Evolutionary conservation across 1,140 invertebrate genomes (phyloP).

Genomic region (Drosophila albomicans): DNA sequence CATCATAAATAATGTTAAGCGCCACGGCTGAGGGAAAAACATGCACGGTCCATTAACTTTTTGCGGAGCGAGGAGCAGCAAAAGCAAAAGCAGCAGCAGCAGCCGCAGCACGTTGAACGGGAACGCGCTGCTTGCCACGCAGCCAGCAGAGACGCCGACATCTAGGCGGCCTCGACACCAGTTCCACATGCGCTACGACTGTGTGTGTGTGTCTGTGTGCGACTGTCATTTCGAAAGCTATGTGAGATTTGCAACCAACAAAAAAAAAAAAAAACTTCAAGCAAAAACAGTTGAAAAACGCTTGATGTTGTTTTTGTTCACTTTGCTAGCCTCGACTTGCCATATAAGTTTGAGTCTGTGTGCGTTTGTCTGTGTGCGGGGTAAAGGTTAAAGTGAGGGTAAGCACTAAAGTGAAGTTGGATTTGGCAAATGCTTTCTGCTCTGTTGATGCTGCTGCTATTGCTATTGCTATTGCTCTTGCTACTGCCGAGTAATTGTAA

Average conservation of each 20-base stretch:
- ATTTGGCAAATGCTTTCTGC: conserved; percentile 69
- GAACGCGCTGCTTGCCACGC: conserved; percentile 37
- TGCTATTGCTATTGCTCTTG: not conserved
- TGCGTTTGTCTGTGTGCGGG: conserved; percentile 19
- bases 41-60: conserved; percentile 84
- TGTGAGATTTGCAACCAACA: conserved; percentile 44
- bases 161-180: conserved; percentile 55
- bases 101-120: not conserved
- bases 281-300: conserved; percentile 43
- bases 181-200: conserved; percentile 15
- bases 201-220: conserved; percentile 14
- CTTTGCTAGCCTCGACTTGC: conserved; percentile 43
- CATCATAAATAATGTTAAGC: conserved; percentile 85
- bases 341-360: not conserved
- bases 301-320: conserved; percentile 18
- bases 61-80: conserved; percentile 50
- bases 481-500: conserved; percentile 57
- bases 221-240: conserved; percentile 62
- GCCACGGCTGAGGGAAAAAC: conserved; percentile 84
- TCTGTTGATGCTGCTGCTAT: conserved; percentile 34
- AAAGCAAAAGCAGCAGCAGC: too few relatives aligned
- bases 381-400: conserved; percentile 62
- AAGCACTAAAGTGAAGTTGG: conserved; percentile 49
- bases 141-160: conserved; percentile 24
- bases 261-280: conserved; percentile 37